Conservation (phyloP, 2,888 invertebrate genomes). For the Rhynchonema sp. region DNA sequence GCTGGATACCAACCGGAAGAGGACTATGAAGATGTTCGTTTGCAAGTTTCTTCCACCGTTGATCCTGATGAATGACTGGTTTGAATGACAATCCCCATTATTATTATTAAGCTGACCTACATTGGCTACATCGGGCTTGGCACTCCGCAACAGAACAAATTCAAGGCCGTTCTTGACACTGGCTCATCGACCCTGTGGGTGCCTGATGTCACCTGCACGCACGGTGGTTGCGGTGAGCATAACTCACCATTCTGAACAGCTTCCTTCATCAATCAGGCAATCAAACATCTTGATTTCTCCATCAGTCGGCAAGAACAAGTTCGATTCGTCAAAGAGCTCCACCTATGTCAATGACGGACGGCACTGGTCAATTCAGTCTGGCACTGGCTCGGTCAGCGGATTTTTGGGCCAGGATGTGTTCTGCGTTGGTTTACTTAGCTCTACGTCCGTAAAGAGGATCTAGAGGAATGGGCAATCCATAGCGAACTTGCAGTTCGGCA, state of each 20-base stretch:
- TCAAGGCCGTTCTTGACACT: constrained; percentile 75
- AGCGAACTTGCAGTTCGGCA: constrained; percentile 27
- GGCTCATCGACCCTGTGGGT: constrained; percentile 95
- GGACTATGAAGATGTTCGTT: background rate
- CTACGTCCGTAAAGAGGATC: too few relatives aligned
- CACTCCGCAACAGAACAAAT: constrained; percentile 30
- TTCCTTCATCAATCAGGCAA: too few relatives aligned
- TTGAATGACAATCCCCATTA: background rate
- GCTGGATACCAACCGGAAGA: background rate
- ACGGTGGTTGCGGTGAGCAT: constrained; percentile 13
- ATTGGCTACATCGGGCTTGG: constrained; percentile 30
- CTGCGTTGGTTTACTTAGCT: background rate
- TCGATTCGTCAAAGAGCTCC: background rate
- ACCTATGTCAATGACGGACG: background rate
- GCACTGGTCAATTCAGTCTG: background rate
- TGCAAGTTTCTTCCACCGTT: background rate
- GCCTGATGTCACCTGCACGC: constrained; percentile 78
- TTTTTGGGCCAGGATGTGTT: background rate
- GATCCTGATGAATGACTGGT: background rate
- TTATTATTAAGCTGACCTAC: background rate
- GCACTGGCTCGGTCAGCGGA: background rate
- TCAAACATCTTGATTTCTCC: too few relatives aligned
- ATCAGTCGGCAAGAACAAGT: background rate
- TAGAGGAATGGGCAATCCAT: too few relatives aligned
- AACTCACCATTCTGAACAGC: background rate